Evolutionary conservation across 1,140 invertebrate species (phyloP).

Genomic region (Tetramorium parvispinum): DNA sequence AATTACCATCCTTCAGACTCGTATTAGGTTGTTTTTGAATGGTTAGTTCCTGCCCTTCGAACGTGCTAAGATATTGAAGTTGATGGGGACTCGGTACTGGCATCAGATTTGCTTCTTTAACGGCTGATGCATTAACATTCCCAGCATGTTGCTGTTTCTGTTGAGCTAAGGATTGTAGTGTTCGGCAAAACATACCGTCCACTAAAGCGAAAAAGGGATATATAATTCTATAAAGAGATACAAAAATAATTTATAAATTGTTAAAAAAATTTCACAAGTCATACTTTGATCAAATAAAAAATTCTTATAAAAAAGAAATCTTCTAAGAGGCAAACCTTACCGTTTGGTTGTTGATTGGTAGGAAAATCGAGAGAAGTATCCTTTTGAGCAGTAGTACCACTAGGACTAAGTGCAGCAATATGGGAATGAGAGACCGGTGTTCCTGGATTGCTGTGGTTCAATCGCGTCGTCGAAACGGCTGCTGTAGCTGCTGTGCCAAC

Average conservation of each 20-base stretch:
- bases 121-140: slow-evolving; percentile 82
- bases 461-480: slow-evolving; percentile 84
- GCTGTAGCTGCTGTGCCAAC: slow-evolving; percentile 73
- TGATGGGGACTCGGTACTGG: slow-evolving; percentile 98
- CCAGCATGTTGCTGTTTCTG: slow-evolving; percentile 88
- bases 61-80: slow-evolving; percentile 97
- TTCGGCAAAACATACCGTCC: slow-evolving; percentile 93
- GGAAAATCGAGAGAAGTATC: slow-evolving; percentile 82
- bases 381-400: slow-evolving; percentile 82
- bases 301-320: slow-evolving; percentile 43
- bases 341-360: slow-evolving; percentile 82
- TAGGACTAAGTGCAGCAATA: slow-evolving; percentile 86
- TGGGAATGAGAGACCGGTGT: slow-evolving; percentile 90
- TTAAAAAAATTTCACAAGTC: neutral
- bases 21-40: slow-evolving; percentile 98
- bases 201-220: slow-evolving; percentile 82
- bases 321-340: slow-evolving; percentile 69
- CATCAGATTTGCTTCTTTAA: slow-evolving; percentile 96
- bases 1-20: slow-evolving; percentile 91
- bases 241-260: slow-evolving; percentile 1
- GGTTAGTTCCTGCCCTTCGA: slow-evolving; percentile 98
- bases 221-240: neutral
- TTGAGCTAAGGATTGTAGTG: slow-evolving; percentile 92
- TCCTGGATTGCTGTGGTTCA: slow-evolving; percentile 89
- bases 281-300: slow-evolving; percentile 68